A percentile compares a stretch with the other conserved stretches of the same genome.
phyloP scores from a whole-genome alignment of 1,140 invertebrate species.

The Plectrocnemia conspersa region DNA sequence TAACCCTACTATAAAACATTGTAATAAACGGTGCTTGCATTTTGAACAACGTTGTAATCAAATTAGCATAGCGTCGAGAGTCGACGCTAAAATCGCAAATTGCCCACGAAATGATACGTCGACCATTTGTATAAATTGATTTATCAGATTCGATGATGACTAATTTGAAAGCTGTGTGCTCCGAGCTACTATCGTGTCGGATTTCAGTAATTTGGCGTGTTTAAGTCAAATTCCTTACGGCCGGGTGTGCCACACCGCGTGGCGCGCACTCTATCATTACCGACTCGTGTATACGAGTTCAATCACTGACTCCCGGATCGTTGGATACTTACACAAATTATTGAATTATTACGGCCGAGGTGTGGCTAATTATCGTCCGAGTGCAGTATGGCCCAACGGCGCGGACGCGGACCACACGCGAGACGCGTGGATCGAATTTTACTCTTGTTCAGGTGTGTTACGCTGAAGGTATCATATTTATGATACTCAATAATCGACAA shows the following conservation, averaged over 20 bases:
- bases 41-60: no score
- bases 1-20: no score
- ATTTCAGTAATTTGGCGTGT: constrained; percentile 7
- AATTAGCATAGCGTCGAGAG: constrained; percentile 1
- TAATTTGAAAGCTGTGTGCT: background rate
- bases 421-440: no score
- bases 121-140: constrained; percentile 28
- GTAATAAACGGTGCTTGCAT: no score
- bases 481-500: no score
- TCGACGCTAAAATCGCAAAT: constrained; percentile 32
- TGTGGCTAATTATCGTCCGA: background rate
- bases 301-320: background rate
- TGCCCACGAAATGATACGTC: constrained; percentile 14
- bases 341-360: background rate
- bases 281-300: no score
- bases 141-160: constrained; percentile 22
- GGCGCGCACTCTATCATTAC: no score
- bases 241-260: no score
- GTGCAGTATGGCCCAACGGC: no score
- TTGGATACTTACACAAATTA: background rate
- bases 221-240: constrained; percentile 3
- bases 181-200: background rate
- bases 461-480: no score
- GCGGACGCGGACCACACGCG: no score
- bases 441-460: no score